These are phyloP conservation scores for Cyclina sinensis DNA, from an alignment of 1,140 invertebrate genomes.

Conservation along the genomic window DNA sequence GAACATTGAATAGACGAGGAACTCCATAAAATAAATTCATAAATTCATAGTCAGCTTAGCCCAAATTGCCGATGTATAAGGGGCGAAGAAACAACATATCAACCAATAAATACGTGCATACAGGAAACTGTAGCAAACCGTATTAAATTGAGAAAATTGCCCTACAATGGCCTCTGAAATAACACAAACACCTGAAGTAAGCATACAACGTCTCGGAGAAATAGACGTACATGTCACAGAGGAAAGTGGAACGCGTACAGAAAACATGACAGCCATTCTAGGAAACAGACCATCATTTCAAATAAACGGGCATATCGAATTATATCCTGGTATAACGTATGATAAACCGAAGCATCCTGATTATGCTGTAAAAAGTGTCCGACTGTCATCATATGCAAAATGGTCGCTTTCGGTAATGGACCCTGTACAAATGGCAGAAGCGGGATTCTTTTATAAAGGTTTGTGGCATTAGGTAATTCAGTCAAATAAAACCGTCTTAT, in stretches of 20 bases:
- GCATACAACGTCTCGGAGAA: neutral
- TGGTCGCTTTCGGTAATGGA: neutral
- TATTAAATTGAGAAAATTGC: no score
- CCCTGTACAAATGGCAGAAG: neutral
- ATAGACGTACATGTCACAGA: neutral
- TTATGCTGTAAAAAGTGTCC: neutral
- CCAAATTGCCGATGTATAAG: neutral
- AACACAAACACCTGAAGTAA: neutral
- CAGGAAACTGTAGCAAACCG: no score
- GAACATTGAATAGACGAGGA: neutral
- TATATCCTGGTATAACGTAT: neutral
- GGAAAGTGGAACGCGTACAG: neutral
- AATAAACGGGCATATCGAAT: neutral
- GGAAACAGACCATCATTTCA: neutral
- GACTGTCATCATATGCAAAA: neutral
- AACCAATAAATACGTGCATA: neutral
- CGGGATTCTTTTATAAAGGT: conserved; percentile 82
- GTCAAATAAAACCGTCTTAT: no score
- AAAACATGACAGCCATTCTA: neutral
- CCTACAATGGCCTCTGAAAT: neutral
- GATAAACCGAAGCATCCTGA: conserved; percentile 1
- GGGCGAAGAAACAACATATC: conserved; percentile 4
- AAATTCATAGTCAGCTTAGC: neutral
- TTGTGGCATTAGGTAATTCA: neutral
- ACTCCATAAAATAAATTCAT: no score